Evolutionary conservation across 2,888 invertebrate genomes (phyloP).

Genomic region (Acronicta alni): DNA sequence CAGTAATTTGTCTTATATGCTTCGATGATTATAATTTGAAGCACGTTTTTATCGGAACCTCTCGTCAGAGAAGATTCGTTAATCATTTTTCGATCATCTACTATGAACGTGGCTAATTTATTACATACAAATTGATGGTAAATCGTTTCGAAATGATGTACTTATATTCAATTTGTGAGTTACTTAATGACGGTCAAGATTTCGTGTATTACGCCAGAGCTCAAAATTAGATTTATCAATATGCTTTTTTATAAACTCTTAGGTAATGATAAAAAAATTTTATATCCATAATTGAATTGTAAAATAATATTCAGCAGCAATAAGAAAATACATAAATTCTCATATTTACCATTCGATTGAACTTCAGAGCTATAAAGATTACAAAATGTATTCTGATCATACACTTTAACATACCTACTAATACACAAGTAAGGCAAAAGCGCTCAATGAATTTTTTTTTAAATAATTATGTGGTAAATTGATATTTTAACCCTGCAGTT

Average conservation of each 20-base stretch:
- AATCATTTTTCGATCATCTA: conserved; percentile 49
- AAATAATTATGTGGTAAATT: too few relatives aligned
- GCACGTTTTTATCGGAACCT: conserved; percentile 57
- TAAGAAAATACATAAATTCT: neutral
- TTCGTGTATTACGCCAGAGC: neutral
- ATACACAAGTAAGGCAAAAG: too few relatives aligned
- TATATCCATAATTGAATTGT: too few relatives aligned
- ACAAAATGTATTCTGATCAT: too few relatives aligned
- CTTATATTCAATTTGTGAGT: conserved; percentile 12
- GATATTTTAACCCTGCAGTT: too few relatives aligned
- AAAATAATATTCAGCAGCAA: too few relatives aligned
- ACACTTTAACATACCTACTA: too few relatives aligned
- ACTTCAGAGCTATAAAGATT: too few relatives aligned
- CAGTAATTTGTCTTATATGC: conserved; percentile 82
- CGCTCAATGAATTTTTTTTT: too few relatives aligned
- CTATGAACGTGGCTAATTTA: conserved; percentile 44
- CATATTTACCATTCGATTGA: neutral
- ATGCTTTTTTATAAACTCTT: too few relatives aligned
- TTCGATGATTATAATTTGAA: conserved; percentile 72
- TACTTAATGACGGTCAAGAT: neutral
- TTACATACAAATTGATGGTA: conserved; percentile 49
- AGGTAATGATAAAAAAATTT: too few relatives aligned
- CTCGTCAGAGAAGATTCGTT: conserved; percentile 49
- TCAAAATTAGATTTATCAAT: neutral
- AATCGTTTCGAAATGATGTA: conserved; percentile 45